These are phyloP conservation scores for Empidonax alnorum DNA, from an alignment of 2,113 vertebrate genomes.

Conservation along the genomic window DNA sequence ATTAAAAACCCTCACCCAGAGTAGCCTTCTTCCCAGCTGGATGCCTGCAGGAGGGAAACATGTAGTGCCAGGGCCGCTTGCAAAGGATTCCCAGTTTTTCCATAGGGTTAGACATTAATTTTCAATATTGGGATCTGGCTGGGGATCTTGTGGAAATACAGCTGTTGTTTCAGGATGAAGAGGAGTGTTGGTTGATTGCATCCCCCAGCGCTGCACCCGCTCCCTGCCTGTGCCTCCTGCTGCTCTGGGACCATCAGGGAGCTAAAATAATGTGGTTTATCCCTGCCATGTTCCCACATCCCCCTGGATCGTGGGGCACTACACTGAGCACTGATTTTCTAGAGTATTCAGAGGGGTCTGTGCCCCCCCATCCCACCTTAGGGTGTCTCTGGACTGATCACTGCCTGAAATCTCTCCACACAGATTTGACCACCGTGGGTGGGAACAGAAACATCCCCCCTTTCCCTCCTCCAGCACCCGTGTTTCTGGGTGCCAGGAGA, in stretches of 20 bases:
- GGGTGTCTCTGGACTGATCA: accelerated
- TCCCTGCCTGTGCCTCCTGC: not conserved
- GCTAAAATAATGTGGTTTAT: not conserved
- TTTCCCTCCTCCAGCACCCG: accelerated
- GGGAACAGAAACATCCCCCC: not conserved
- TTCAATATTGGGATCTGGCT: not conserved
- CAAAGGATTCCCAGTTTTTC: not conserved
- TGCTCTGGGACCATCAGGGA: not conserved
- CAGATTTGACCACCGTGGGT: accelerated
- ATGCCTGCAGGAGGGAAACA: accelerated
- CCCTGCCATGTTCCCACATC: accelerated
- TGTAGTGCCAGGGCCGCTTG: accelerated
- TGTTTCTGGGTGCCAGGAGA: not conserved
- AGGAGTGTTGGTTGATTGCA: accelerated
- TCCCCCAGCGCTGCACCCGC: accelerated
- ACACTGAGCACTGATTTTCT: not conserved
- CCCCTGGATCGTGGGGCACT: not conserved
- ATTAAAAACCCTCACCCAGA: not conserved
- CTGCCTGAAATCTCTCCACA: accelerated
- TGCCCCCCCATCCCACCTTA: not conserved
- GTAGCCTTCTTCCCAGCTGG: not conserved
- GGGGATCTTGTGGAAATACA: not conserved
- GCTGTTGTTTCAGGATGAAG: not conserved
- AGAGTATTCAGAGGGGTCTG: not conserved
- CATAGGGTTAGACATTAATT: not conserved